Conservation (phyloP, 1,140 invertebrate species). For the Camponotus pennsylvanicus region DNA sequence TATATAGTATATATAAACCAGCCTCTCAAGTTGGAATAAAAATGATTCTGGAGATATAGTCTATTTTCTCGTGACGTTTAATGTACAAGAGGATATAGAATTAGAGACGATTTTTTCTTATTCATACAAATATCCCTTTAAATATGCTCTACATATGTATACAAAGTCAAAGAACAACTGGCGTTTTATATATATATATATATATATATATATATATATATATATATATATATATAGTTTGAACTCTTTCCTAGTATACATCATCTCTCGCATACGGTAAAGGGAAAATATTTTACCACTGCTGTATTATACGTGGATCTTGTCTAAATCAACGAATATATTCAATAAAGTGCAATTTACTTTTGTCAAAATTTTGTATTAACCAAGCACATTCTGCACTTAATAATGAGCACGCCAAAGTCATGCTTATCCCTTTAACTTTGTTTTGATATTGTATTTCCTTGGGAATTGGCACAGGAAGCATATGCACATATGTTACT, state of each 20-base stretch:
- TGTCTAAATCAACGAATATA: neutral
- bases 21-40: slow-evolving; percentile 36
- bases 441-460: neutral
- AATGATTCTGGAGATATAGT: slow-evolving; percentile 15
- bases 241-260: neutral
- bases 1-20: neutral
- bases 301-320: neutral
- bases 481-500: neutral
- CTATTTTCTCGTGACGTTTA: slow-evolving; percentile 7
- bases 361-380: slow-evolving; percentile 24
- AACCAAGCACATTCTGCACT: neutral
- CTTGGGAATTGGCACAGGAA: slow-evolving; percentile 40
- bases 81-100: slow-evolving; percentile 41
- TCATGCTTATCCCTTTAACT: slow-evolving; percentile 2
- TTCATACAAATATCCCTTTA: slow-evolving; percentile 40
- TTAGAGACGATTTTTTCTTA: slow-evolving; percentile 31
- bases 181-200: no score
- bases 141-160: slow-evolving; percentile 56
- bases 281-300: slow-evolving; percentile 25
- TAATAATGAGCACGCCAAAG: neutral
- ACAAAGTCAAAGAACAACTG: slow-evolving; percentile 39
- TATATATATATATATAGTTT: no score
- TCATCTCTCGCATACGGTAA: slow-evolving; percentile 24
- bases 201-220: no score
- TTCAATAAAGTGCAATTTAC: slow-evolving; percentile 10